Conservation (phyloP, 2,797 vertebrate genomes). For the Microctenopoma steveboyesi region DNA sequence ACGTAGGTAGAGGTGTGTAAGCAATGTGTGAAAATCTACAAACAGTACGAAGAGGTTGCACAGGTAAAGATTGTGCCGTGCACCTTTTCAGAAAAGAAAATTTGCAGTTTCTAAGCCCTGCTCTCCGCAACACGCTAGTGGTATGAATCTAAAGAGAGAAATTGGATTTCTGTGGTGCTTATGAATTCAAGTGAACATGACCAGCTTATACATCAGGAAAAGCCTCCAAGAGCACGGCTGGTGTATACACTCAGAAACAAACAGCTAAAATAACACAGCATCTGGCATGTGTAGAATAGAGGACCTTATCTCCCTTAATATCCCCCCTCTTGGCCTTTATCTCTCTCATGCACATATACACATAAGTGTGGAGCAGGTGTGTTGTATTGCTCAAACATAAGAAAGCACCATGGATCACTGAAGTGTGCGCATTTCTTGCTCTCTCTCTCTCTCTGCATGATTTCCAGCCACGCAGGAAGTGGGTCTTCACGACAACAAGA, state of each 20-base stretch:
- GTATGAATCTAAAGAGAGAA: slow-evolving; percentile 60
- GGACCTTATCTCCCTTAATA: slow-evolving; percentile 45
- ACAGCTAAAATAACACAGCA: slow-evolving; percentile 26
- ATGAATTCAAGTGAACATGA: slow-evolving; percentile 72
- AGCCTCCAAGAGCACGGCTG: slow-evolving; percentile 40
- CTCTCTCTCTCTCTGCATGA: slow-evolving; percentile 32
- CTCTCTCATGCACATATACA: slow-evolving; percentile 29
- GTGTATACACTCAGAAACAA: slow-evolving; percentile 17
- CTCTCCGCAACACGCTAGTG: slow-evolving; percentile 39
- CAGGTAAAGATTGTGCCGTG: slow-evolving; percentile 23
- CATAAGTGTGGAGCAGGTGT: slow-evolving; percentile 62
- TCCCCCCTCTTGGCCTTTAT: slow-evolving; percentile 43
- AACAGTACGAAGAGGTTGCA: slow-evolving; percentile 36
- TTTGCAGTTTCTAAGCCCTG: slow-evolving; percentile 68
- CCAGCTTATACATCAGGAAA: slow-evolving; percentile 62
- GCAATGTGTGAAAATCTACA: slow-evolving; percentile 27
- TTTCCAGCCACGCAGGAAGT: slow-evolving; percentile 63
- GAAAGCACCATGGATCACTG: slow-evolving; percentile 28
- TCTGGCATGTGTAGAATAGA: slow-evolving; percentile 43
- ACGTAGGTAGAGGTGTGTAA: slow-evolving; percentile 14
- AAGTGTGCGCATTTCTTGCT: slow-evolving; percentile 61
- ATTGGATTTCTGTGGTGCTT: slow-evolving; percentile 67
- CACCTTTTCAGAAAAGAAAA: slow-evolving; percentile 59
- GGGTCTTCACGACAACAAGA: slow-evolving; percentile 45
- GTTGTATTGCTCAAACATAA: slow-evolving; percentile 53